A percentile compares a stretch with the other conserved stretches of the same genome.
Evolutionary conservation across 2,113 vertebrate species (phyloP).

Genomic region (Myxocyprinus asiaticus): DNA sequence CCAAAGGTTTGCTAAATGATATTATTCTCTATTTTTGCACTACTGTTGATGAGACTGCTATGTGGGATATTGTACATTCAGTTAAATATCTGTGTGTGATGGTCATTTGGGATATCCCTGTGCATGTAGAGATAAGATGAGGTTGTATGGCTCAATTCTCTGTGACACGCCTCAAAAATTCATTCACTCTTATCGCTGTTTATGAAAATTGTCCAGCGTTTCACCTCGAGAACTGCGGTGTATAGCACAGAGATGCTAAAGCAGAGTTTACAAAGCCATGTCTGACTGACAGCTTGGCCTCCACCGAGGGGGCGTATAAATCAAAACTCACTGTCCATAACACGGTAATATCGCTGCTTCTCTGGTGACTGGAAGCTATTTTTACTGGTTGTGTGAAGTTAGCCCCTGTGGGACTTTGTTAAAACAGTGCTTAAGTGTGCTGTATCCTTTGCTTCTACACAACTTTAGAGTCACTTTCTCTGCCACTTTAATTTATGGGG

Average conservation of each 20-base stretch:
- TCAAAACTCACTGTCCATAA: constrained; percentile 44
- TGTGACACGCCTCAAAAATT: constrained; percentile 30
- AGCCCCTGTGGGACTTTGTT: constrained; percentile 52
- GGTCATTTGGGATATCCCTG: constrained; percentile 32
- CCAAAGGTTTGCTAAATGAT: too few species aligned
- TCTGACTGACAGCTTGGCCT: constrained; percentile 27
- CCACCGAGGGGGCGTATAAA: constrained; percentile 27
- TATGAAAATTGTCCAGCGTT: constrained; percentile 15
- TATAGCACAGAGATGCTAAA: constrained; percentile 6
- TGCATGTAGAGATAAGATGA: constrained; percentile 40
- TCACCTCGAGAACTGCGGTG: constrained; percentile 24
- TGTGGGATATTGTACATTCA: constrained; percentile 1
- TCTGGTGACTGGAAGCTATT: background rate
- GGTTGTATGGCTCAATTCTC: constrained; percentile 5
- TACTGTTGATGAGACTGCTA: background rate
- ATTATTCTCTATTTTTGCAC: background rate
- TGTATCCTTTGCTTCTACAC: constrained; percentile 38
- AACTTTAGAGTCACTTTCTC: constrained; percentile 36
- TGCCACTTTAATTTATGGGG: constrained; percentile 52
- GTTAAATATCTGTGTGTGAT: background rate
- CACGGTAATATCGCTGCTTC: constrained; percentile 31
- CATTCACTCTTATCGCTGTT: constrained; percentile 22
- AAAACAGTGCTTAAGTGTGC: constrained; percentile 47
- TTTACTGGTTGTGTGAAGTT: constrained; percentile 39
- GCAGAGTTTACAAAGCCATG: background rate